Evolutionary conservation across 1,140 invertebrate species (phyloP), one percentile per base, ranked within the genome.

Genomic region (Drosophila pallidifrons): DNA sequence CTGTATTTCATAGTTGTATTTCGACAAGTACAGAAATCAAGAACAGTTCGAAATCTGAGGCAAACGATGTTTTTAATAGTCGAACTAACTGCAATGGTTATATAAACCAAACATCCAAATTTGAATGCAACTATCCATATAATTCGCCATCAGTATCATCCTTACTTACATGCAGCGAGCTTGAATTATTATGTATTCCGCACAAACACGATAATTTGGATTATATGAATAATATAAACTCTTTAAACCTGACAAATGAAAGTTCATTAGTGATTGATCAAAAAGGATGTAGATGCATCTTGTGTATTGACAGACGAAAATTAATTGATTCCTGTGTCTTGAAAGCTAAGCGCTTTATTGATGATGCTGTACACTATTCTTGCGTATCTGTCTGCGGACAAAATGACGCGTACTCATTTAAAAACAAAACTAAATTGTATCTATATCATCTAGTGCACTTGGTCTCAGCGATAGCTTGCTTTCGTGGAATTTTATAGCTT

Each of bases 361-460:
- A 66, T 41, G 32, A 43, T 30, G 32, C 63, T 13, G 25, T 72
- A 8, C 6, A 11, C 0, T 38, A 28, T 30, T 16, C 32, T 5
- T n/a, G 15, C 46, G 35, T 1, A 7, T 13, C 13, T 7, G n/a
- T 10, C 15, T 46, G 43, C 15, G 7, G 11, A 28, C 5, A 3
- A 35, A 1, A 35, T n/a, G 4, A 1, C 8, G 5, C 11, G 25
- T 1, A 20, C 8, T 25, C 25, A 6, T 11, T 20, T 2, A 11
- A 20, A 38, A 11, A 1, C 30, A 65, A 13, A 1, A 3, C 25
- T 11, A 16, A 47, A 7, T 30, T 38, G 7, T 70, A 78, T 43
- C 30, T 76, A 10, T 52, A 81, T 5, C 41, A 52, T 61, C 3
- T 86, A 13, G 69, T 63, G 2, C 78, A 85, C 28, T 28, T 81